A percentile compares a stretch with the other conserved stretches of the same genome.
Conservation (phyloP, 2,113 vertebrate genomes). For the Xenopus laevis region DNA sequence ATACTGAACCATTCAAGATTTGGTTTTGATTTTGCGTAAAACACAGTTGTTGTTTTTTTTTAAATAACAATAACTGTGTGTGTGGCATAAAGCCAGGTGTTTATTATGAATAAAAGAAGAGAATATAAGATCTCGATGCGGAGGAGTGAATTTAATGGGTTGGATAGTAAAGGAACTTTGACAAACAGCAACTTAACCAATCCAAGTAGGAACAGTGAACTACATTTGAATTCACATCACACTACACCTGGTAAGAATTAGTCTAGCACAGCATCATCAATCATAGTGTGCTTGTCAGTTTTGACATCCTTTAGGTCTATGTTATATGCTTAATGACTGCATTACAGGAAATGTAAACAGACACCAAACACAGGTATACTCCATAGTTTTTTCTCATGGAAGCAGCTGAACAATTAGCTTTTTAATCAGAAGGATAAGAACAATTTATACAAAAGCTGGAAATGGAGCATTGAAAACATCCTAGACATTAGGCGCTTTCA, state of each 20-base stretch:
- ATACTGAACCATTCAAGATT: too few species aligned
- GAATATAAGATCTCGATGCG: conserved; percentile 49
- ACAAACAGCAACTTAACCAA: conserved; percentile 69
- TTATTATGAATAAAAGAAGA: too few species aligned
- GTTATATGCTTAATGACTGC: conserved; percentile 76
- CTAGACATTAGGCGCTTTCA: too few species aligned
- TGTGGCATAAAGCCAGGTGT: too few species aligned
- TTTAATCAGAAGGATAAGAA: conserved; percentile 11
- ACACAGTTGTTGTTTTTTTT: too few species aligned
- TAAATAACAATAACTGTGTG: too few species aligned
- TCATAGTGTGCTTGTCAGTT: conserved; percentile 75
- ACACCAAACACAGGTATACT: conserved; percentile 69
- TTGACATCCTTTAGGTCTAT: conserved; percentile 75
- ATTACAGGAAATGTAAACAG: conserved; percentile 79
- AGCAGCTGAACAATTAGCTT: conserved; percentile 34
- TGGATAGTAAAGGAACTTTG: conserved; percentile 60
- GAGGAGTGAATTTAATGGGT: conserved; percentile 57
- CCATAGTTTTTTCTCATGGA: conserved; percentile 53
- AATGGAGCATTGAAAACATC: too few species aligned
- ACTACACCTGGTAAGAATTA: conserved; percentile 78
- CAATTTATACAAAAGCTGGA: too few species aligned
- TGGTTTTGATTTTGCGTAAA: too few species aligned
- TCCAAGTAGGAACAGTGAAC: conserved; percentile 66
- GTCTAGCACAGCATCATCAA: conserved; percentile 77
- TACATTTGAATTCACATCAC: conserved; percentile 76